A percentile compares a stretch with the other conserved stretches of the same genome.
Conservation (phyloP, 2,797 vertebrate species). For the Melanogrammus aeglefinus region DNA sequence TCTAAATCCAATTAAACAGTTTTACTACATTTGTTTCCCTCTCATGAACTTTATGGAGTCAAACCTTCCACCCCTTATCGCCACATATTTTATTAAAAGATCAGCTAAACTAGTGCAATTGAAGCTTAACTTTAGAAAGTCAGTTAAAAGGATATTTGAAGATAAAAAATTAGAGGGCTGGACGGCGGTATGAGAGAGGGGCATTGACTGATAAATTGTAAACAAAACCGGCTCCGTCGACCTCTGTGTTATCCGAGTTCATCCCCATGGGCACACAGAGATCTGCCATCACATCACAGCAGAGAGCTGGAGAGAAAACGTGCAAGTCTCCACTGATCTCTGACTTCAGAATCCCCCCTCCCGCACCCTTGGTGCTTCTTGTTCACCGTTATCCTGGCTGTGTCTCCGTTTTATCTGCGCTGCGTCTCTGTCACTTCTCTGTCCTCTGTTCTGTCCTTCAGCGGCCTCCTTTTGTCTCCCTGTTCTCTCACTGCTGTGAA, state of each 20-base stretch:
- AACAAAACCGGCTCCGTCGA: background rate
- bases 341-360: background rate
- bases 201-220: slow-evolving; percentile 2
- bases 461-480: background rate
- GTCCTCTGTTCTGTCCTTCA: background rate
- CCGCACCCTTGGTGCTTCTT: background rate
- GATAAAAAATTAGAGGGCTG: background rate
- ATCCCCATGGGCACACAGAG: background rate
- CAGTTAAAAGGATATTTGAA: background rate
- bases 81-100: background rate
- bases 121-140: background rate
- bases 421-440: background rate
- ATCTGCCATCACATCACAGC: slow-evolving; percentile 1
- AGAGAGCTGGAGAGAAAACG: background rate
- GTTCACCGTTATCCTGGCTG: too few species aligned
- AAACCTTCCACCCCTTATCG: background rate
- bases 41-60: background rate
- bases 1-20: slow-evolving; percentile 1
- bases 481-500: background rate
- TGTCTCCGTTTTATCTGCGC: background rate
- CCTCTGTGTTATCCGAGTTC: background rate
- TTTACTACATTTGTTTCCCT: background rate
- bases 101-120: too few species aligned
- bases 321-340: background rate
- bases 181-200: background rate